phyloP scores from a whole-genome alignment of 2,113 vertebrate species.

The Hymenochirus boettgeri region DNA sequence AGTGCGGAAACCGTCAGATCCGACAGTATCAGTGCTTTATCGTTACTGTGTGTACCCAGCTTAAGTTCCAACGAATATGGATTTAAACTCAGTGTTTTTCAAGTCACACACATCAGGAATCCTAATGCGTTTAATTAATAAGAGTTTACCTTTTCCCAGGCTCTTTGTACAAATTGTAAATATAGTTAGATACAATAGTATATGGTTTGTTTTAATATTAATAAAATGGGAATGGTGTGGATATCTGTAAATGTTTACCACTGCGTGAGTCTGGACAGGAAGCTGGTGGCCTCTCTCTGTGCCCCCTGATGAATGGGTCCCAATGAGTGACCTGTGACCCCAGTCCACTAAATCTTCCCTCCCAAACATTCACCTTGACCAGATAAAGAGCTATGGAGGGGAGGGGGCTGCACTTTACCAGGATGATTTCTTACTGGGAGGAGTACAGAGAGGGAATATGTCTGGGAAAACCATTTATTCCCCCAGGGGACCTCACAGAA shows the following conservation, averaged over 20 bases:
- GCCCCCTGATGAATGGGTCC: slow-evolving; percentile 39
- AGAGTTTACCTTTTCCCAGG: too few species aligned
- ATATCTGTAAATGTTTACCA: not conserved
- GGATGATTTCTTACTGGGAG: slow-evolving; percentile 40
- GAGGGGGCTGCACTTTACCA: slow-evolving; percentile 8
- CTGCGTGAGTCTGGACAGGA: slow-evolving; percentile 13
- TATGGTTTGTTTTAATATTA: not conserved
- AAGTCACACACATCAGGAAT: too few species aligned
- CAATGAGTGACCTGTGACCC: slow-evolving; percentile 39
- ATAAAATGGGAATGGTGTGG: not conserved
- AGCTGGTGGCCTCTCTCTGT: slow-evolving; percentile 22
- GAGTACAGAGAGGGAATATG: slow-evolving; percentile 30
- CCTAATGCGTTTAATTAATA: too few species aligned
- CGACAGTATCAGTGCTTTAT: too few species aligned
- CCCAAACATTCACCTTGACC: slow-evolving; percentile 40
- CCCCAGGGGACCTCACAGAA: slow-evolving; percentile 35
- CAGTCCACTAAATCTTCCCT: slow-evolving; percentile 34
- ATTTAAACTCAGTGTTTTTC: too few species aligned
- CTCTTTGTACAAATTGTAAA: too few species aligned
- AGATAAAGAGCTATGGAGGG: slow-evolving; percentile 30
- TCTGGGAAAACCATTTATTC: slow-evolving; percentile 39
- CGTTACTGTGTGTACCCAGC: too few species aligned
- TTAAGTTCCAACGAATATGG: too few species aligned
- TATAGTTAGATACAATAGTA: too few species aligned
- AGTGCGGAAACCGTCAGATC: too few species aligned